Percentiles rank a stretch among this genome's conserved stretches.
Conservation (phyloP, 2,888 invertebrate species). For the Pseudoips prasinana region DNA sequence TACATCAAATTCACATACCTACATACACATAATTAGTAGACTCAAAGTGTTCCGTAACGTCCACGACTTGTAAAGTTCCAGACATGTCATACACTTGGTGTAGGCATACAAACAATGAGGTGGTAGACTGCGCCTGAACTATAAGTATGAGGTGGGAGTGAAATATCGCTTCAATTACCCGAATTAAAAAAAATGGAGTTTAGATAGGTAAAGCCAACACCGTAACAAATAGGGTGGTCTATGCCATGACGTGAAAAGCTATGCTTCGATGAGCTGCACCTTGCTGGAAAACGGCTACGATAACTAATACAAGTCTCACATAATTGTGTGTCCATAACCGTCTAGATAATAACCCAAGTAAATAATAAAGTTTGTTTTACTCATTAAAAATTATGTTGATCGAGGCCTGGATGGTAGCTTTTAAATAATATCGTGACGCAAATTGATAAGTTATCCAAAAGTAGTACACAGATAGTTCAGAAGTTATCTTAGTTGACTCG, state of each 20-base stretch:
- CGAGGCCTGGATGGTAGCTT: slow-evolving; percentile 27
- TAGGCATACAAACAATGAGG: too few relatives aligned
- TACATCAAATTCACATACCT: not conserved
- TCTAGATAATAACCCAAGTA: slow-evolving; percentile 5
- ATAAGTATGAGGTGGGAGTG: too few relatives aligned
- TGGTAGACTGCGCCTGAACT: too few relatives aligned
- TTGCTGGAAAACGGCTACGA: slow-evolving; percentile 55
- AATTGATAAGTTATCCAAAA: slow-evolving; percentile 72
- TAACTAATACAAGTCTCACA: slow-evolving; percentile 47
- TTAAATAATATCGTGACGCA: slow-evolving; percentile 62
- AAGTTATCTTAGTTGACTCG: slow-evolving; percentile 67
- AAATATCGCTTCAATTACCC: too few relatives aligned
- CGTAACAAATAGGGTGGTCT: slow-evolving; percentile 78
- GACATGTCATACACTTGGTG: too few relatives aligned
- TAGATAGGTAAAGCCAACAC: slow-evolving; percentile 50
- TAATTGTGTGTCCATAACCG: slow-evolving; percentile 43
- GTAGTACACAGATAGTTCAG: slow-evolving; percentile 63
- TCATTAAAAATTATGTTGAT: not conserved
- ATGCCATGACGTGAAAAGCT: slow-evolving; percentile 66
- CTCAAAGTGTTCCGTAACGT: slow-evolving; percentile 26
- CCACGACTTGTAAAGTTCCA: slow-evolving; percentile 11
- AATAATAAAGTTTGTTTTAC: not conserved
- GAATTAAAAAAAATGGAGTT: too few relatives aligned
- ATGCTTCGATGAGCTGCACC: slow-evolving; percentile 63
- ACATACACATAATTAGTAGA: slow-evolving; percentile 8